Evolutionary conservation across 2,888 invertebrate species (phyloP).

Genomic region (Callinectes sapidus): DNA sequence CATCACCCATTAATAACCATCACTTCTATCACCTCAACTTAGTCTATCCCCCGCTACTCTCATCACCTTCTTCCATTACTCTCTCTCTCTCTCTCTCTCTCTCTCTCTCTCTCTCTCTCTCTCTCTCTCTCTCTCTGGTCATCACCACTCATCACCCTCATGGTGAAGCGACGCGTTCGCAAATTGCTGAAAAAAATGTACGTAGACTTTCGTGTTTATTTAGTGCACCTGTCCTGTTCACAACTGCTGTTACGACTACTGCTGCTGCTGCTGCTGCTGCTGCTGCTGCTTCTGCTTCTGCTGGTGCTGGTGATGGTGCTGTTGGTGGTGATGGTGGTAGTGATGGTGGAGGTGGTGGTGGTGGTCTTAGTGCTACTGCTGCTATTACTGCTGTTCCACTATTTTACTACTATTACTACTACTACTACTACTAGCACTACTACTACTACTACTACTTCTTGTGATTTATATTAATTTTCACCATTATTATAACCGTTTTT

Average conservation of each 20-base stretch:
- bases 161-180: not conserved
- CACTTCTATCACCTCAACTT: not conserved
- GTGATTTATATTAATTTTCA: not conserved
- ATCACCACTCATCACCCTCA: not conserved
- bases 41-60: not conserved
- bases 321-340: no score
- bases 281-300: no score
- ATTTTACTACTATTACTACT: not conserved
- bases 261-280: not conserved
- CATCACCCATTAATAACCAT: no score
- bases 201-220: not conserved
- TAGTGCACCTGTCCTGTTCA: not conserved
- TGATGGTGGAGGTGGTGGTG: no score
- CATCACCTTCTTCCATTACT: not conserved
- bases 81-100: not conserved
- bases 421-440: not conserved
- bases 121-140: not conserved
- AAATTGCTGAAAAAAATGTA: not conserved
- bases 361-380: no score
- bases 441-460: no score
- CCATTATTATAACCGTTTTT: not conserved
- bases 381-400: not conserved
- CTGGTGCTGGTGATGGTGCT: no score
- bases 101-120: conserved; percentile 5
- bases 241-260: not conserved